Conservation (phyloP, 2,113 vertebrate species). For the Pelusios castaneus region DNA sequence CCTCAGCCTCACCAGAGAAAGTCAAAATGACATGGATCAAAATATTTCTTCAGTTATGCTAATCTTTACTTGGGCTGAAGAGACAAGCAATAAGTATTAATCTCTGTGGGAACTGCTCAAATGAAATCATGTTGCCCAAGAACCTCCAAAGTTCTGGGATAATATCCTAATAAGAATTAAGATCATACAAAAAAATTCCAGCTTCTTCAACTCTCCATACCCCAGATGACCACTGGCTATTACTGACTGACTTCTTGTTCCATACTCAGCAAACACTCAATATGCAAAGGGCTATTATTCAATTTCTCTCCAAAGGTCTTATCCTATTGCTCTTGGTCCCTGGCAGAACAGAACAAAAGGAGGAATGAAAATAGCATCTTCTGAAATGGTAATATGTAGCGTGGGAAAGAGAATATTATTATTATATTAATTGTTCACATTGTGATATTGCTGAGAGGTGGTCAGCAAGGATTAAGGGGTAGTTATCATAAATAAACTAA, state of each 20-base stretch:
- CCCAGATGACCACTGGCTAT: neutral
- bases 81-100: neutral
- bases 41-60: neutral
- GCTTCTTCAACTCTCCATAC: neutral
- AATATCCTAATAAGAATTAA: neutral
- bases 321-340: neutral
- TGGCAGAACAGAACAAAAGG: neutral
- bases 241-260: neutral
- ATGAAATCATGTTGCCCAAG: neutral
- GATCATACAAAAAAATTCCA: neutral
- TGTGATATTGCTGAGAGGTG: neutral
- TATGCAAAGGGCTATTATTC: neutral
- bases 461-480: neutral
- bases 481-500: neutral
- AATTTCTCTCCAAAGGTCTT: neutral
- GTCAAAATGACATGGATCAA: neutral
- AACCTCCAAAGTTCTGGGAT: neutral
- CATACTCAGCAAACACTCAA: neutral
- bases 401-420: neutral
- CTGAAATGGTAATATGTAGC: neutral
- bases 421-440: neutral
- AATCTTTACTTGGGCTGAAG: neutral
- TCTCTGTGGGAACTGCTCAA: neutral
- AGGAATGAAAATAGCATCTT: neutral
- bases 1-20: neutral